Evolutionary conservation across 2,888 invertebrate genomes (phyloP).

Genomic region (Alitta virens): DNA sequence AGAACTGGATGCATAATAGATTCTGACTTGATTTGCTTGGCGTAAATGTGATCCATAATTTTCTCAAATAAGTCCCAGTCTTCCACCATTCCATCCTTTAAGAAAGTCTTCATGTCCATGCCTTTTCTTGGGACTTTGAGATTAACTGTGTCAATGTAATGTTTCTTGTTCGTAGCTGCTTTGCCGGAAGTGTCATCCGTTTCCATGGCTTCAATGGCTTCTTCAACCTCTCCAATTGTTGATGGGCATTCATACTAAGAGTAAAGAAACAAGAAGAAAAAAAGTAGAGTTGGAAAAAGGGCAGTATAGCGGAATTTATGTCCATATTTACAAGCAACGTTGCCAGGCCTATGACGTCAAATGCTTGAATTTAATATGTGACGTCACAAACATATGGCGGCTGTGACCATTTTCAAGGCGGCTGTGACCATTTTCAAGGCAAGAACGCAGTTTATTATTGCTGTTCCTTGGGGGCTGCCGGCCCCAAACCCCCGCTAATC

Average conservation of each 20-base stretch:
- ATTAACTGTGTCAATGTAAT: conserved; percentile 88
- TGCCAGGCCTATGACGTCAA: no score
- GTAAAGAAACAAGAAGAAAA: background rate
- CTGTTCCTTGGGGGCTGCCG: no score
- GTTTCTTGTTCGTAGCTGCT: conserved; percentile 42
- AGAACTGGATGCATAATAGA: conserved; percentile 93
- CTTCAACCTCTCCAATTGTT: conserved; percentile 75
- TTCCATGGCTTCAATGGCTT: conserved; percentile 57
- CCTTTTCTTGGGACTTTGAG: conserved; percentile 83
- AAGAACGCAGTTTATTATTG: no score
- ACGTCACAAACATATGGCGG: no score
- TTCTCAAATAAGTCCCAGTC: conserved; percentile 99
- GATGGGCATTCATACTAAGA: conserved; percentile 84
- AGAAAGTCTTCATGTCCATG: conserved; percentile 85
- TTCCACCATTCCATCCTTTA: conserved; percentile 98
- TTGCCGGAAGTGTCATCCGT: conserved; percentile 39
- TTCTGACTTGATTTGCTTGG: conserved; percentile 89
- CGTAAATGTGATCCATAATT: conserved; percentile 88
- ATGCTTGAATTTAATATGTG: no score
- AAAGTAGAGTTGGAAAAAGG: no score
- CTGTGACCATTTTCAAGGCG: no score
- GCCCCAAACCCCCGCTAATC: no score
- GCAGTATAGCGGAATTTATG: no score
- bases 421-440: no score
- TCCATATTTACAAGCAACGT: no score